Conservation (phyloP, 2,888 invertebrate species). For the Platycheirus albimanus region DNA sequence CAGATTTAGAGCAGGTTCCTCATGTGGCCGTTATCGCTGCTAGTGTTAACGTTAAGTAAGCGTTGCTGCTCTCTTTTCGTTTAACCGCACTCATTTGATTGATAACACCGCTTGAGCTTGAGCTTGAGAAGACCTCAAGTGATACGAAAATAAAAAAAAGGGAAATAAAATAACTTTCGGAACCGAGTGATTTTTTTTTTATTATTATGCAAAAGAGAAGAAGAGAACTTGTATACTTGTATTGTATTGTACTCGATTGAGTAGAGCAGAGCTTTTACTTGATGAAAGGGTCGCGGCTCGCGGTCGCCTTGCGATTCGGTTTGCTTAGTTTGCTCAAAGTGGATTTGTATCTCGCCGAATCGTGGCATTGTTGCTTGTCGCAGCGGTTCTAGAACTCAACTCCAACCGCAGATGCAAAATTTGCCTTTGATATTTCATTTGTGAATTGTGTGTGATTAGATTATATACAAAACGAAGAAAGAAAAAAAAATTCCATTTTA, state of each 20-base stretch:
- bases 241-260: too few species aligned
- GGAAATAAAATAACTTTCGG: conserved; percentile 11
- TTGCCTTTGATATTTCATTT: conserved; percentile 34
- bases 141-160: conserved; percentile 9
- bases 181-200: not conserved
- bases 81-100: conserved; percentile 54
- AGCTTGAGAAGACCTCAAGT: conserved; percentile 45
- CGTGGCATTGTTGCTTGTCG: conserved; percentile 70
- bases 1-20: conserved; percentile 50
- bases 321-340: conserved; percentile 62
- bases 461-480: conserved; percentile 19
- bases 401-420: conserved; percentile 58
- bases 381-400: conserved; percentile 43
- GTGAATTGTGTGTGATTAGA: conserved; percentile 33
- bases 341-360: conserved; percentile 60
- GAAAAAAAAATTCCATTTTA: conserved; percentile 23
- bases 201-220: conserved; percentile 1
- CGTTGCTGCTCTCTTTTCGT: conserved; percentile 55
- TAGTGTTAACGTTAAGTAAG: conserved; percentile 15
- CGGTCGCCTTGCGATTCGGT: conserved; percentile 27
- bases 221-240: too few species aligned
- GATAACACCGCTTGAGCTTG: conserved; percentile 56
- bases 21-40: conserved; percentile 53
- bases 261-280: conserved; percentile 58
- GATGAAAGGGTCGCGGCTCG: conserved; percentile 64